Base-by-base conservation (phyloP, 2,113 vertebrate species). In the Peromyscus leucopus region DNA sequence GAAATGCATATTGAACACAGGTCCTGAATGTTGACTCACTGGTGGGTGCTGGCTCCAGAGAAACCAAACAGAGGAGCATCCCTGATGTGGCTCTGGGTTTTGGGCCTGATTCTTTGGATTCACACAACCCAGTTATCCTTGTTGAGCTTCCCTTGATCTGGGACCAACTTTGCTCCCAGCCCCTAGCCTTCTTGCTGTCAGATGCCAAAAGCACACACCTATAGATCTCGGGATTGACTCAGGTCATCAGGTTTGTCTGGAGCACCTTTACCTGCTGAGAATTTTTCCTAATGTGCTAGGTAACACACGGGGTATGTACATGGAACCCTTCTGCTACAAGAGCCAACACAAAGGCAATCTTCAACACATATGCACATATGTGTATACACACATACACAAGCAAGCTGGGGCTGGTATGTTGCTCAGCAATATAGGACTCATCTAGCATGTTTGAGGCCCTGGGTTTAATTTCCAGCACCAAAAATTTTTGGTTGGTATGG, bases 101-200 rank as follows among this genome's bases (percentile, higher is more conserved):
- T 28, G 93, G 59, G 80, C 31, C 65, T 92, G 19, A 79, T 63
- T 65, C 65, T 83, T 76, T 24, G 19, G 61, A 46, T 39, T 91
- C 42, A 83, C 36, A 90, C 91, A 82, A 65, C 21, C 75, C 92
- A 13, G 5, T 22, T 67, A 39, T 85, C 86, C 88, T 93, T 89
- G 42, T 88, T 85, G 16, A 67, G 80, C 46, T 87, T 67, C 21
- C 26, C n/a, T 79, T 51, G 19, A 39, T n/a, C 92, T 89, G 92
- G 55, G 46, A 69, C 31, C 76, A 93, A 6, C 42, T 74, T 71
- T 28, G 51, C 17, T 93, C 9, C 76, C 85, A 86, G n/a, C 67
- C 46, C 21, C 10, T 48, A 48, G 21, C 67, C 46, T 84, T 55
- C 63, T 91, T 36, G 22, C 63, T 74, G 59, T 82, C 31, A 76